phyloP scores from a whole-genome alignment of 2,113 vertebrate species.

The Cavia porcellus region DNA sequence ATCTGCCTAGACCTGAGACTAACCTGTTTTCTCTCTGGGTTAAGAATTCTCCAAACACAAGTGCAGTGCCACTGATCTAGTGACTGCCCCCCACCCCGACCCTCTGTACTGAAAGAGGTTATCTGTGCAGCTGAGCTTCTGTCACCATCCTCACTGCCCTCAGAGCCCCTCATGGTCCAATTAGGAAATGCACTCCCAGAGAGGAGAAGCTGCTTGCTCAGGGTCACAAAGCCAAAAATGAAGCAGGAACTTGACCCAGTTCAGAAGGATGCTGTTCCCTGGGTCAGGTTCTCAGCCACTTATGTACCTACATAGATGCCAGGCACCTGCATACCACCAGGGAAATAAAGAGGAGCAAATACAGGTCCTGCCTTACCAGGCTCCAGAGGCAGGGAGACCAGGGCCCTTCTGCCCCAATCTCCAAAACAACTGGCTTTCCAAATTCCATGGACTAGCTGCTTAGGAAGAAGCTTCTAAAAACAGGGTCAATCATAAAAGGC shows the following conservation, averaged over 20 bases:
- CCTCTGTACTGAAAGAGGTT: not conserved
- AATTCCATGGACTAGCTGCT: not conserved
- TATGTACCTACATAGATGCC: not conserved
- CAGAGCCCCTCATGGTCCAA: not conserved
- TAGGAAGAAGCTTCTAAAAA: not conserved
- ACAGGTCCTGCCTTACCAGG: not conserved
- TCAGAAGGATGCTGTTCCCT: not conserved
- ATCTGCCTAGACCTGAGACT: not conserved
- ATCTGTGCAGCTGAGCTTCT: not conserved
- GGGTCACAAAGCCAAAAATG: not conserved
- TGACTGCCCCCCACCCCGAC: not conserved
- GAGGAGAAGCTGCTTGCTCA: not conserved
- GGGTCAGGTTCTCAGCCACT: not conserved
- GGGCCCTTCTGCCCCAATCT: not conserved
- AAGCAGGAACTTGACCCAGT: not conserved
- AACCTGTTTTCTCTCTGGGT: not conserved
- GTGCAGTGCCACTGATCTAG: not conserved
- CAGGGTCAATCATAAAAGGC: not conserved
- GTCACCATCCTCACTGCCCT: not conserved
- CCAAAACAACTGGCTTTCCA: not conserved
- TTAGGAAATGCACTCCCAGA: not conserved
- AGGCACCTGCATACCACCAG: not conserved
- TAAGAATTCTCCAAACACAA: not conserved
- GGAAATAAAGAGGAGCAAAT: constrained; percentile 17
- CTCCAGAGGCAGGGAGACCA: not conserved